Conservation (phyloP, 2,113 vertebrate species). For the Zosterops borbonicus region DNA sequence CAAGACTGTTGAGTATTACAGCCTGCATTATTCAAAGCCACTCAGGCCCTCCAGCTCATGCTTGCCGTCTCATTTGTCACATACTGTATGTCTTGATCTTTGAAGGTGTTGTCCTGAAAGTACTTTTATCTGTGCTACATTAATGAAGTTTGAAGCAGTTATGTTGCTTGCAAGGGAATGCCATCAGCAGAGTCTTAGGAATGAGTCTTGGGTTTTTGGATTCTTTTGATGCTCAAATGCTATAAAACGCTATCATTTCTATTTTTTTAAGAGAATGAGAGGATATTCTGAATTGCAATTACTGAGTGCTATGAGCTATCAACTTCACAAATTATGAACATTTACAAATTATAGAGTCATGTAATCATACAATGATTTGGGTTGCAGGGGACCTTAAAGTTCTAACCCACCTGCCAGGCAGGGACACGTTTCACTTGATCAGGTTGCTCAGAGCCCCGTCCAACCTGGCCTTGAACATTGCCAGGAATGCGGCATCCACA, state of each 20-base stretch:
- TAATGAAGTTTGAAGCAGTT: neutral
- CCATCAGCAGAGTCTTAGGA: neutral
- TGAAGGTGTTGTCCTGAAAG: neutral
- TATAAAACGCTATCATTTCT: neutral
- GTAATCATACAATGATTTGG: neutral
- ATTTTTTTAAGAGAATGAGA: neutral
- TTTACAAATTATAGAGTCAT: neutral
- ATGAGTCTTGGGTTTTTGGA: neutral
- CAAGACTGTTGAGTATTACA: neutral
- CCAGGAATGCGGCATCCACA: neutral
- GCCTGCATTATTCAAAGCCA: neutral
- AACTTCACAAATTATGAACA: neutral
- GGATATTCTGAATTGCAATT: neutral
- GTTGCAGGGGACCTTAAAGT: neutral
- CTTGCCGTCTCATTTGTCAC: neutral
- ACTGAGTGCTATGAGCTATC: neutral
- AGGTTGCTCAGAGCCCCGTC: neutral
- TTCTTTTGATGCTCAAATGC: neutral
- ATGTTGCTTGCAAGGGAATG: neutral
- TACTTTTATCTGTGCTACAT: neutral
- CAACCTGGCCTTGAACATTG: rapidly evolving
- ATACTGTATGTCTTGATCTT: neutral
- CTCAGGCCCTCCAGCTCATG: neutral
- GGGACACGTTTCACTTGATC: neutral
- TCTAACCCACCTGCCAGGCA: rapidly evolving